phyloP scores from a whole-genome alignment of 2,113 vertebrate species.

The cat (Felis catus) region F.catus_Fca126_mat1.0 CM031416.1:48481501-48482000 shows the following conservation, averaged over 20 bases:
- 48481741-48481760: background rate
- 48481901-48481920: background rate
- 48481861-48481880: background rate
- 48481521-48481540: background rate
- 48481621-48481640: background rate
- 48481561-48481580: background rate
- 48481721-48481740: background rate
- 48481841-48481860: background rate
- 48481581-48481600: background rate
- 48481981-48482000: slow-evolving; percentile 1
- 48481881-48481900: slow-evolving; percentile 29
- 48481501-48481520: background rate
- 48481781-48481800: background rate
- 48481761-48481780: background rate
- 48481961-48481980: background rate
- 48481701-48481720: background rate
- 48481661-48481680: background rate
- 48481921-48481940: background rate
- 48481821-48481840: background rate
- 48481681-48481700: background rate
- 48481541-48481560: background rate
- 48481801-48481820: background rate
- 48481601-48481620: background rate
- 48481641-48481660: background rate
- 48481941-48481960: background rate